Evolutionary conservation across 23 tunicate species (phyloP).

Genomic region (Ascidia mentula): DNA sequence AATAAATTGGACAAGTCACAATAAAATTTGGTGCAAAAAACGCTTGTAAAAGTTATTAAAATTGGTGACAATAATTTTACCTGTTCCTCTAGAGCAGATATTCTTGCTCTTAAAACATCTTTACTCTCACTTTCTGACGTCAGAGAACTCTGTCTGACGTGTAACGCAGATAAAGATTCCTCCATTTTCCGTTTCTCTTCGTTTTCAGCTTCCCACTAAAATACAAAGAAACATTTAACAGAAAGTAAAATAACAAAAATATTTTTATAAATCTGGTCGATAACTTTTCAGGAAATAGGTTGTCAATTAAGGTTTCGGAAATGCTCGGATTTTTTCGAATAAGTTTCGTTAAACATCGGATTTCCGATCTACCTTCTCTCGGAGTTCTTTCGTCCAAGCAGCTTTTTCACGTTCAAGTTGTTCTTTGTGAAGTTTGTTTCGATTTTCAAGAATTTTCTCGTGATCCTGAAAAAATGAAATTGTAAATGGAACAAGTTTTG

Average conservation of each 20-base stretch:
- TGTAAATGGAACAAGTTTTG: not conserved
- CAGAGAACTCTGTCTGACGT: conserved; percentile 34
- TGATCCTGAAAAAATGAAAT: conserved; percentile 25
- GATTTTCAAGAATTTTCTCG: conserved; percentile 63
- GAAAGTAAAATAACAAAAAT: too few species aligned
- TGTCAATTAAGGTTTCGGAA: too few species aligned
- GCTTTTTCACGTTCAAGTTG: conserved; percentile 62
- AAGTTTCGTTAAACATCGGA: too few species aligned
- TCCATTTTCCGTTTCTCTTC: conserved; percentile 15
- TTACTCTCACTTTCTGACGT: conserved; percentile 73
- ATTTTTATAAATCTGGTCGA: too few species aligned
- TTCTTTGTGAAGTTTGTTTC: conserved; percentile 58
- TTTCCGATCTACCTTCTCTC: conserved; percentile 27
- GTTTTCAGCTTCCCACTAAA: conserved; percentile 43
- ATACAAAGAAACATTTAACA: too few species aligned
- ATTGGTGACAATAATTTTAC: conserved; percentile 8
- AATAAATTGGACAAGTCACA: too few species aligned
- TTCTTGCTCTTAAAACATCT: conserved; percentile 41
- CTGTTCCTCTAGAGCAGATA: conserved; percentile 49
- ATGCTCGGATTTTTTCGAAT: too few species aligned
- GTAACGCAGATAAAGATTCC: not conserved
- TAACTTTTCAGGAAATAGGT: too few species aligned
- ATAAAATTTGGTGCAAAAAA: too few species aligned
- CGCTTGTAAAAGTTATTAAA: too few species aligned
- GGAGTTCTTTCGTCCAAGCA: conserved; percentile 40